phyloP scores from a whole-genome alignment of 2,888 invertebrate species.

The Coleophora flavipennella region DNA sequence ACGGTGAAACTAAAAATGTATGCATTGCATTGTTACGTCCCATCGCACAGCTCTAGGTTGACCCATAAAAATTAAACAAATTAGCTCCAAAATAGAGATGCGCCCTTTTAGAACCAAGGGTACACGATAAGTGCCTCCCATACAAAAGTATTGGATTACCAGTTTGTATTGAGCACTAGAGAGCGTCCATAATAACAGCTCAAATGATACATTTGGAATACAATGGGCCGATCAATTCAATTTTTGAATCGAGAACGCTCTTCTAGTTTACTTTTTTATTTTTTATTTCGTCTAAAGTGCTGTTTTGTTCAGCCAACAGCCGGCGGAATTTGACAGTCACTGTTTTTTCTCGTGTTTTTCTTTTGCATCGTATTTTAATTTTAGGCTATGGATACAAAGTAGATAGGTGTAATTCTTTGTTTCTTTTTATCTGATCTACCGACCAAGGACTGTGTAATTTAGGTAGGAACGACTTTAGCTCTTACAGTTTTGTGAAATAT shows the following conservation, averaged over 20 bases:
- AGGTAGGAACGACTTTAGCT: no score
- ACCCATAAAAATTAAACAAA: slow-evolving; percentile 26
- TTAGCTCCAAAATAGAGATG: slow-evolving; percentile 40
- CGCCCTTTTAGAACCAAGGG: slow-evolving; percentile 46
- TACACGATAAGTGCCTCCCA: slow-evolving; percentile 65
- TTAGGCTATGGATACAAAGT: slow-evolving; percentile 38
- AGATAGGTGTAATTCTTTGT: slow-evolving; percentile 8
- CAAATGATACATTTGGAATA: slow-evolving; percentile 74
- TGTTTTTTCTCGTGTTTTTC: slow-evolving; percentile 63
- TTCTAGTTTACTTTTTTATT: slow-evolving; percentile 58
- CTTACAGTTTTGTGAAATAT: background rate
- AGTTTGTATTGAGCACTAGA: slow-evolving; percentile 62
- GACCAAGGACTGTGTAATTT: no score
- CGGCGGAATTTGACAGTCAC: slow-evolving; percentile 70
- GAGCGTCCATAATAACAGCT: slow-evolving; percentile 70
- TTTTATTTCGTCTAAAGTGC: slow-evolving; percentile 66
- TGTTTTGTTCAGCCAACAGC: slow-evolving; percentile 71
- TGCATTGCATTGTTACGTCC: no score
- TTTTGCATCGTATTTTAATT: slow-evolving; percentile 46
- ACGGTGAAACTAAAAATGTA: no score
- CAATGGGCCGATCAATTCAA: slow-evolving; percentile 73
- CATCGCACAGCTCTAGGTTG: no score
- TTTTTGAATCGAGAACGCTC: slow-evolving; percentile 73
- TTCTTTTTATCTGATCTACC: background rate
- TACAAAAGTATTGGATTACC: slow-evolving; percentile 73